Evolutionary conservation across 2,888 invertebrate genomes (phyloP).

Genomic region (Philopedon plagiatum): DNA sequence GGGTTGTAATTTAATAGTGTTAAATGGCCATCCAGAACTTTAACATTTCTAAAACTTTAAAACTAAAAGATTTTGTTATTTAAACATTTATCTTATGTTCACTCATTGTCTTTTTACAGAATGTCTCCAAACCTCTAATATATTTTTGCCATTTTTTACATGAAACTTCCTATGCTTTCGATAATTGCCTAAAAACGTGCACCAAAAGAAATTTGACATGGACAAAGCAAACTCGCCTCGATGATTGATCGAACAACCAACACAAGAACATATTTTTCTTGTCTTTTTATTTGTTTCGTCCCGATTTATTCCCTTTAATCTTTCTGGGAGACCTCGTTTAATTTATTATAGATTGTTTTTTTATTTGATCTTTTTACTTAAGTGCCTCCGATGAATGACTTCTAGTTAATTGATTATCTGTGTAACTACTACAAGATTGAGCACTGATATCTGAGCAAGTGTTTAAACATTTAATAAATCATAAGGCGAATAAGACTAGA

Average conservation of each 20-base stretch:
- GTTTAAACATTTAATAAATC: conserved; percentile 38
- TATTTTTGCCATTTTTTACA: too few relatives aligned
- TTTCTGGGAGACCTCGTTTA: conserved; percentile 7
- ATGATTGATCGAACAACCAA: conserved; percentile 26
- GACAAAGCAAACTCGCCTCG: conserved; percentile 4
- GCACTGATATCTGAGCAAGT: conserved; percentile 33
- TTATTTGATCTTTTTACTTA: conserved; percentile 31
- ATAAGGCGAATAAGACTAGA: too few relatives aligned
- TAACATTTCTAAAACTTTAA: too few relatives aligned
- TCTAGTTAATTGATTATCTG: conserved; percentile 41
- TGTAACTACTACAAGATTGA: conserved; percentile 36
- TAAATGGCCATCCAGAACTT: too few relatives aligned
- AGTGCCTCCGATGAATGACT: conserved; percentile 37
- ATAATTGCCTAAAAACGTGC: neutral
- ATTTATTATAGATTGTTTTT: conserved; percentile 26
- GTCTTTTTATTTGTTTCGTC: conserved; percentile 25
- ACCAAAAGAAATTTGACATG: conserved; percentile 1
- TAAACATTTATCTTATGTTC: too few relatives aligned
- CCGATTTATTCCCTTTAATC: conserved; percentile 33
- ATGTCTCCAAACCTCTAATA: too few relatives aligned
- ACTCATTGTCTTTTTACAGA: too few relatives aligned
- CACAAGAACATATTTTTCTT: conserved; percentile 16
- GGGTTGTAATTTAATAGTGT: too few relatives aligned
- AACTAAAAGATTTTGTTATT: too few relatives aligned
- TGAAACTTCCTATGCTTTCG: neutral